These are phyloP conservation scores for Leptopilina clavipes DNA, from an alignment of 1,140 invertebrate genomes.

Conservation along the genomic window DNA sequence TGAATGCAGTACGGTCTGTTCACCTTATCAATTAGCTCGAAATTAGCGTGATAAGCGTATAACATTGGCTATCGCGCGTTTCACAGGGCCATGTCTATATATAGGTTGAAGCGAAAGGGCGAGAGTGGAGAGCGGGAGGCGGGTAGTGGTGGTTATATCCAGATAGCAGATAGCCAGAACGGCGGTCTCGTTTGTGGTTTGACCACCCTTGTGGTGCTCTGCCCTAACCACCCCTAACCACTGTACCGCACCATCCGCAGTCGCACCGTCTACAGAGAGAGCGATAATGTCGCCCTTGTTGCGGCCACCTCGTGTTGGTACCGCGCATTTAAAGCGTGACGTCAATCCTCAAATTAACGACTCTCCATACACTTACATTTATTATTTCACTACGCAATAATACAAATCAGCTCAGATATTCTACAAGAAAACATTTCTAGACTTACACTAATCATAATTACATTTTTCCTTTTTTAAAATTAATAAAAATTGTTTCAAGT, in stretches of 20 bases:
- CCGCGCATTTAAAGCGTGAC: constrained; percentile 4
- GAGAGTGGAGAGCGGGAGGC: constrained; percentile 36
- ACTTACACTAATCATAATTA: no score
- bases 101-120: constrained; percentile 39
- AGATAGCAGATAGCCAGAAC: constrained; percentile 65
- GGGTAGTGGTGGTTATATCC: constrained; percentile 55
- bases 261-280: constrained; percentile 55
- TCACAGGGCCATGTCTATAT: constrained; percentile 52
- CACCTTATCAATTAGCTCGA: constrained; percentile 59
- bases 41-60: constrained; percentile 59
- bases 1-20: constrained; percentile 24
- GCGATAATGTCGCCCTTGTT: constrained; percentile 57
- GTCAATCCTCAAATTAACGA: constrained; percentile 29
- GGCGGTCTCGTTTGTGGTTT: constrained; percentile 68
- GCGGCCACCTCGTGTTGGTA: constrained; percentile 23
- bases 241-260: constrained; percentile 53
- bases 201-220: constrained; percentile 68
- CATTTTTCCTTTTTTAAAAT: no score
- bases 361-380: neutral
- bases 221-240: constrained; percentile 55
- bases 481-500: no score
- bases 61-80: constrained; percentile 59
- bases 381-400: neutral
- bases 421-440: no score
- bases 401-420: no score